Conservation (phyloP, 2,113 vertebrate genomes). For the Mobula hypostoma region DNA sequence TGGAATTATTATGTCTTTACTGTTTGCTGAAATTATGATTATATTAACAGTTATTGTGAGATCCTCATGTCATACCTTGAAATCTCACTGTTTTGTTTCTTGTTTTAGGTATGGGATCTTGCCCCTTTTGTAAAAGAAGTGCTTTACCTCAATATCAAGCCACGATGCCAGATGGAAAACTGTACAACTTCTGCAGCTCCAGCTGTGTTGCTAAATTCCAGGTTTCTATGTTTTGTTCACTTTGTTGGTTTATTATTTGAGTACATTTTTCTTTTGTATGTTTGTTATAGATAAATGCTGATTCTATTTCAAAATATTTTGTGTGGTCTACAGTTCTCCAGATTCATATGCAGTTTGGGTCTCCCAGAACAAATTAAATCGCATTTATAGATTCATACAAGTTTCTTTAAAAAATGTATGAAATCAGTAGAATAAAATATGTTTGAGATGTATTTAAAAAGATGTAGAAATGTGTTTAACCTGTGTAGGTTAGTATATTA, state of each 20-base stretch:
- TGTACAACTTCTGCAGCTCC: constrained; percentile 96
- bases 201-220: constrained; percentile 96
- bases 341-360: not conserved
- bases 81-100: constrained; percentile 45
- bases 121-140: constrained; percentile 96
- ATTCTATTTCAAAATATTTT: not conserved
- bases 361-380: not conserved
- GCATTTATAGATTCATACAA: not conserved
- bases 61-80: not conserved
- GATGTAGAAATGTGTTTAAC: not conserved
- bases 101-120: constrained; percentile 79
- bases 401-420: not conserved
- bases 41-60: not conserved
- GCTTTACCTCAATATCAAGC: constrained; percentile 94
- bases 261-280: not conserved
- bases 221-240: constrained; percentile 58
- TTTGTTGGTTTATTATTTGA: not conserved
- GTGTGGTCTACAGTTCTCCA: constrained; percentile 36
- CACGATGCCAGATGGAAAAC: constrained; percentile 88
- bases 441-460: not conserved
- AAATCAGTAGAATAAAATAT: not conserved
- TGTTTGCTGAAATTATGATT: not conserved
- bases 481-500: not conserved
- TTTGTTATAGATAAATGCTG: not conserved
- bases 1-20: not conserved